Percentiles rank a stretch among this genome's conserved stretches.
These are phyloP conservation scores for Coenobita brevimanus DNA, from an alignment of 1,140 invertebrate genomes.

Conservation along the genomic window DNA sequence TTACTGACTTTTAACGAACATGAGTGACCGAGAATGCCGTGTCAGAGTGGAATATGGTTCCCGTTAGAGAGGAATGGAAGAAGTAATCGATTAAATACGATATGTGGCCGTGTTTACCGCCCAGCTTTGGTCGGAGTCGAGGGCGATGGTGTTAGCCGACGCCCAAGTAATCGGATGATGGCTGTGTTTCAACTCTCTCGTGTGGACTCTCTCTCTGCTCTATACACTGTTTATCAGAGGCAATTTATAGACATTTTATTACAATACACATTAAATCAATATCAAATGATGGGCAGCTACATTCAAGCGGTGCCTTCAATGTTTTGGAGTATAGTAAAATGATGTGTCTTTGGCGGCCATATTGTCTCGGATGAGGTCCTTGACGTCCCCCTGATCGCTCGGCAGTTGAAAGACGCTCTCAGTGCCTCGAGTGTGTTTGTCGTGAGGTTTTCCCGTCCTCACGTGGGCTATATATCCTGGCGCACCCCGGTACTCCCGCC, in stretches of 20 bases:
- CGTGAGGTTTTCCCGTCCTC: slow-evolving; percentile 8
- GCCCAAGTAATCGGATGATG: slow-evolving; percentile 51
- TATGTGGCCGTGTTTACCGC: slow-evolving; percentile 43
- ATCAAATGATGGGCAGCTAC: too few species aligned
- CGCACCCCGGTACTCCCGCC: slow-evolving; percentile 1
- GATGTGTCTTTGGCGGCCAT: too few species aligned
- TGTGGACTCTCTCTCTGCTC: too few species aligned
- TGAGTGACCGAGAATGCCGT: too few species aligned
- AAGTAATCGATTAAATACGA: slow-evolving; percentile 54
- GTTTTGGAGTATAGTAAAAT: too few species aligned
- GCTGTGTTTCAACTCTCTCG: background rate
- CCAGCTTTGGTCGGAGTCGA: slow-evolving; percentile 46
- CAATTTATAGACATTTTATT: too few species aligned
- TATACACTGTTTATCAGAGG: too few species aligned
- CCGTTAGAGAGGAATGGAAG: slow-evolving; percentile 9
- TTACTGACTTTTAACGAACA: too few species aligned
- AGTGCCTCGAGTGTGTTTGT: slow-evolving; percentile 45
- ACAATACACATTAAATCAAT: too few species aligned
- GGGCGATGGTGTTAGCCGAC: slow-evolving; percentile 48
- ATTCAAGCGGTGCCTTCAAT: too few species aligned
- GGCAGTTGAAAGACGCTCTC: slow-evolving; percentile 52
- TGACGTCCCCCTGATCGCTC: background rate
- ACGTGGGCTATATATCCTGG: slow-evolving; percentile 28
- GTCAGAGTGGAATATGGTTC: too few species aligned
- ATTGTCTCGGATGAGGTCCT: background rate